Base-by-base conservation (phyloP, 2,888 invertebrate species). In the Meta bourneti region DNA sequence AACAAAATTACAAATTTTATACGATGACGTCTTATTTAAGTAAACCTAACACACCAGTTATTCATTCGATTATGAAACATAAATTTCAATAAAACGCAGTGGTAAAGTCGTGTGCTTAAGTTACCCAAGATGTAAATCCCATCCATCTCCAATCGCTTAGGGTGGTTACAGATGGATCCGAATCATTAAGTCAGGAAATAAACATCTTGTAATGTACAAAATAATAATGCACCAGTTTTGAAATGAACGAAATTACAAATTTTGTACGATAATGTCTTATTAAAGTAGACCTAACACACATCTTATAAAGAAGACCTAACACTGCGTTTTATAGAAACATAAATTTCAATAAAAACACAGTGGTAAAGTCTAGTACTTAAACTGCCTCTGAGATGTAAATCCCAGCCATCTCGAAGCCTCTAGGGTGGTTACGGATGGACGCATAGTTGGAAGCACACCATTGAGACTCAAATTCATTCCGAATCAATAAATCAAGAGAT, bases 401-500 rank as follows among this genome's bases (percentile, higher is more conserved):
- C 9, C 16, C 16, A 61, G 61, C 34, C 34, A 34, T 34, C 34
- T 34, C 34, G 34, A 34, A 34, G 34, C 34, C 34, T 34, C 34
- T 34, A 34, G 1, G 34, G 34, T 34, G 34, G 34, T 34, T 34
- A 34, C 34, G 34, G 34, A 34, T 34, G 34, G 34, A 34, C 34
- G 34, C 4, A 34, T 34, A 34, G 34, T 34, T 34, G 1, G 49
- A 52, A 52, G 51, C 49, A 70, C 70, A 70, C 34, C 49, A 70
- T 49, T n/a, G 13, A 70, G 20, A 19, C 72, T 51, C 71, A 83
- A 88, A 74, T 88, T 88, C 87, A 88, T 88, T 91, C 52, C 75
- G 69, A 91, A 91, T 91, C 86, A 86, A 87, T 86, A 86, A 91
- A 87, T 91, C 82, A 77, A 75, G n/a, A 69, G 81, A 69, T 74